Evolutionary conservation across 1,140 invertebrate genomes (phyloP), one percentile per base, ranked within the genome.

Genomic region (Oryctes rhinoceros): DNA sequence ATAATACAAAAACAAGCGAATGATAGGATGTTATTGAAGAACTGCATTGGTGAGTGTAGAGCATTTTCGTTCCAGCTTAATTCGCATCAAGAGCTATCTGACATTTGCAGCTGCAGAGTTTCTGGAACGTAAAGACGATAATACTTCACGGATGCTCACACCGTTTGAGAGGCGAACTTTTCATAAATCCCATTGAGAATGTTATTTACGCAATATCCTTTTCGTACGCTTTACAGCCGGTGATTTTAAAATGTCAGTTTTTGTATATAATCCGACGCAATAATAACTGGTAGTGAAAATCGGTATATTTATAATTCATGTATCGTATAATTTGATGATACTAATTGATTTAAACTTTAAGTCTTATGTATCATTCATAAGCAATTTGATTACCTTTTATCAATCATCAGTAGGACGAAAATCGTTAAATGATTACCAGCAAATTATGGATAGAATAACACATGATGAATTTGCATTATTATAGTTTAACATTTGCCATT

Each of bases 101-200:
- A 59, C 53, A 59, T 59, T 59, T 59, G 53, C 53, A 59, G 53
- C 53, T 59, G 53, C 18, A 18, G 15, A 59, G 53, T 59, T 59
- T 59, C 53, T 59, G 53, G 53, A 59, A 59, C 53, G 53, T 59
- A 18, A 59, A 59, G 53, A 18, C 53, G 53, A 59, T 59, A 59
- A 59, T 59, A 59, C 53, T 59, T 18, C 53, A 59, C 53, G 53
- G 53, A 59, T 59, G 53, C 53, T 59, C 53, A 59, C 53, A 59
- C 53, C 53, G 53, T 59, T 59, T 59, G 53, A 59, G 53, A 59
- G 53, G 53, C 53, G 53, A 59, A 59, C 53, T 59, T 59, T 59
- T 59, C 53, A 59, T 7, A 59, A 18, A 59, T 59, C 18, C 15
- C 53, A 59, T 59, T 59, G 15, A 59, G 53, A 59, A 59, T n/a